phyloP scores from a whole-genome alignment of 2,888 invertebrate genomes.

The Drosophila monieri region DNA sequence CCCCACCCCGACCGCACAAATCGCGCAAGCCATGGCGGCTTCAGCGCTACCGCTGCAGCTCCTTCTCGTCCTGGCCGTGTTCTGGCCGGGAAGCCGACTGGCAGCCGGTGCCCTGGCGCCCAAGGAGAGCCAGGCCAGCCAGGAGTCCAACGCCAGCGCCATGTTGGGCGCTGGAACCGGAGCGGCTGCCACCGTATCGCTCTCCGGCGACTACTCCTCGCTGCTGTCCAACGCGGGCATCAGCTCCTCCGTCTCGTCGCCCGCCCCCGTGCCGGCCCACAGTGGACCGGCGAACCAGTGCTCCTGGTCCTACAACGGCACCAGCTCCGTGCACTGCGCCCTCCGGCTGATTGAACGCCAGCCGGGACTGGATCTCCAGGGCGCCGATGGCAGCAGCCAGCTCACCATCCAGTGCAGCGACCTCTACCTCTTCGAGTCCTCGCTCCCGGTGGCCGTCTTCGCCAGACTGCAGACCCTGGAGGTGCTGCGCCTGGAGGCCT shows the following conservation, averaged over 20 bases:
- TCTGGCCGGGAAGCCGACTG: slow-evolving; percentile 16
- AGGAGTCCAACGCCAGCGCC: slow-evolving; percentile 54
- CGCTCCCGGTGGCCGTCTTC: slow-evolving; percentile 89
- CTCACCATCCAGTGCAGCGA: slow-evolving; percentile 92
- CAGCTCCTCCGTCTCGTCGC: slow-evolving; percentile 16
- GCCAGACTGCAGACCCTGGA: slow-evolving; percentile 89
- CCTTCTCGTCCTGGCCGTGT: slow-evolving; percentile 20
- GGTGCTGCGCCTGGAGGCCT: slow-evolving; percentile 90
- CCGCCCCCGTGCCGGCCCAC: slow-evolving; percentile 57
- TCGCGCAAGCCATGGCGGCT: slow-evolving; percentile 31
- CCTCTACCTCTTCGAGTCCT: slow-evolving; percentile 91
- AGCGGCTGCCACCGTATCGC: slow-evolving; percentile 56
- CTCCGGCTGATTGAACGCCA: slow-evolving; percentile 89
- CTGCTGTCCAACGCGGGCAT: slow-evolving; percentile 49
- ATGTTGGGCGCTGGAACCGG: slow-evolving; percentile 64
- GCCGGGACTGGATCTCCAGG: slow-evolving; percentile 85
- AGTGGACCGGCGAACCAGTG: slow-evolving; percentile 83
- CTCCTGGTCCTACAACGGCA: slow-evolving; percentile 84
- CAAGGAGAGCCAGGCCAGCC: slow-evolving; percentile 40
- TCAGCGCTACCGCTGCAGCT: slow-evolving; percentile 13
- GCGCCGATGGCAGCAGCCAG: slow-evolving; percentile 89
- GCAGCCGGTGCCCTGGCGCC: slow-evolving; percentile 36
- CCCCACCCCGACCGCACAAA: slow-evolving; percentile 13
- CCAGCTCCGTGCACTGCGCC: slow-evolving; percentile 87
- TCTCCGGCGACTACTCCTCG: slow-evolving; percentile 65